These are phyloP conservation scores for Macroglossus sobrinus DNA, from an alignment of 2,113 vertebrate genomes.

Conservation along the genomic window DNA sequence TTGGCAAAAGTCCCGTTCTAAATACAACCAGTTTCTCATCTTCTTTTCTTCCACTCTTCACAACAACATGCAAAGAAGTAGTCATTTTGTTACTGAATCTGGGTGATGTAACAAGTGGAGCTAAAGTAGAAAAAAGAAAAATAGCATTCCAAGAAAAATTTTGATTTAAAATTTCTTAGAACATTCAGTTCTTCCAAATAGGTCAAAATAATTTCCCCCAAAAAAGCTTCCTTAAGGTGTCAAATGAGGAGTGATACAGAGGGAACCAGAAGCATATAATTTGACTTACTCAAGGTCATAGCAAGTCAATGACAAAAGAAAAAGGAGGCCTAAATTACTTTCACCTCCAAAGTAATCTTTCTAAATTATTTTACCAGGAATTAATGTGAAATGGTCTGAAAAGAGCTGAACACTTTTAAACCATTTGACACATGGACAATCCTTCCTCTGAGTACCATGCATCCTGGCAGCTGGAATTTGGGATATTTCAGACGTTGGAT, in stretches of 20 bases:
- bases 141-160: not conserved
- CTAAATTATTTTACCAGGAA: conserved; percentile 38
- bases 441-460: not conserved
- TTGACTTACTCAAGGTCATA: conserved; percentile 32
- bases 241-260: conserved; percentile 5
- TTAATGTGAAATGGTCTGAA: conserved; percentile 6
- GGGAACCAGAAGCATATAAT: not conserved
- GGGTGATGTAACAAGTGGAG: not conserved
- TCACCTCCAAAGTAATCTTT: conserved; percentile 1
- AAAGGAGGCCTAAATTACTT: not conserved
- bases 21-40: not conserved
- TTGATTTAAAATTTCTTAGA: not conserved
- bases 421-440: not conserved
- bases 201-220: not conserved
- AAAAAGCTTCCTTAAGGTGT: not conserved
- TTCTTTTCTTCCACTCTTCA: not conserved
- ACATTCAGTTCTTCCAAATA: conserved; percentile 31
- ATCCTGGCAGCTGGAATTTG: not conserved
- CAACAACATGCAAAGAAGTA: not conserved
- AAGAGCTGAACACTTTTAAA: not conserved
- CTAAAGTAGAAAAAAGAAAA: not conserved
- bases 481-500: not conserved
- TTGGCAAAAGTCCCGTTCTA: not conserved
- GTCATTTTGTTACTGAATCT: not conserved
- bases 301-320: not conserved